Evolutionary conservation across 2,113 vertebrate species (phyloP).

Genomic region (Sorex fumeus): DNA sequence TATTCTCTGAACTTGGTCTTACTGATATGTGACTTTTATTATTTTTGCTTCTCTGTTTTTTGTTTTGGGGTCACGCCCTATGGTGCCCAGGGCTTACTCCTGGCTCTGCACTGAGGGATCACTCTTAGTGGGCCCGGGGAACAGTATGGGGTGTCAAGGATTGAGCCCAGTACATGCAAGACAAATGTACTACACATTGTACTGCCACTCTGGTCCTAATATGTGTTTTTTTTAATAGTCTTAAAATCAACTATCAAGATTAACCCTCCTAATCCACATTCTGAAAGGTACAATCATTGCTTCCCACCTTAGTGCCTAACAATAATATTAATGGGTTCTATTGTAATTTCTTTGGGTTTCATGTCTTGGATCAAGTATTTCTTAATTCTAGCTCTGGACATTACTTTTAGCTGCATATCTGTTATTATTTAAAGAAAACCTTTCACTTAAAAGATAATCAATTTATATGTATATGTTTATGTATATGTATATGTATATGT

Average conservation of each 20-base stretch:
- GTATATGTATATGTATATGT: too few relatives aligned
- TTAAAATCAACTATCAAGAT: neutral
- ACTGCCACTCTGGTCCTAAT: too few relatives aligned
- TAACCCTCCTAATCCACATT: neutral
- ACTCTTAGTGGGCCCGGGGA: too few relatives aligned
- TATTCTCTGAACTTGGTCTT: neutral
- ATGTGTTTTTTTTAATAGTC: neutral
- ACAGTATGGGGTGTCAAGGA: too few relatives aligned
- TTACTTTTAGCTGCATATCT: slow-evolving; percentile 18
- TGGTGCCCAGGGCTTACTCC: too few relatives aligned
- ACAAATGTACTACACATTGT: too few relatives aligned
- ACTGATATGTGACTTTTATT: neutral
- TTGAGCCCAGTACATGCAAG: too few relatives aligned
- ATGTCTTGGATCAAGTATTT: neutral
- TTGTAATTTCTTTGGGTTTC: neutral
- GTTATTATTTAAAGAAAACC: neutral
- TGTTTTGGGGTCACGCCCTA: too few relatives aligned
- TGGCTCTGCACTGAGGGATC: too few relatives aligned
- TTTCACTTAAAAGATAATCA: neutral
- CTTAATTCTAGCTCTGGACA: neutral
- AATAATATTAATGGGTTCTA: neutral
- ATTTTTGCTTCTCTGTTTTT: too few relatives aligned
- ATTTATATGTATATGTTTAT: too few relatives aligned
- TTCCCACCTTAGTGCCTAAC: neutral
- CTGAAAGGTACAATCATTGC: neutral